These are phyloP conservation scores for Tanypteryx hageni DNA, from an alignment of 2,888 invertebrate species.

Conservation along the genomic window DNA sequence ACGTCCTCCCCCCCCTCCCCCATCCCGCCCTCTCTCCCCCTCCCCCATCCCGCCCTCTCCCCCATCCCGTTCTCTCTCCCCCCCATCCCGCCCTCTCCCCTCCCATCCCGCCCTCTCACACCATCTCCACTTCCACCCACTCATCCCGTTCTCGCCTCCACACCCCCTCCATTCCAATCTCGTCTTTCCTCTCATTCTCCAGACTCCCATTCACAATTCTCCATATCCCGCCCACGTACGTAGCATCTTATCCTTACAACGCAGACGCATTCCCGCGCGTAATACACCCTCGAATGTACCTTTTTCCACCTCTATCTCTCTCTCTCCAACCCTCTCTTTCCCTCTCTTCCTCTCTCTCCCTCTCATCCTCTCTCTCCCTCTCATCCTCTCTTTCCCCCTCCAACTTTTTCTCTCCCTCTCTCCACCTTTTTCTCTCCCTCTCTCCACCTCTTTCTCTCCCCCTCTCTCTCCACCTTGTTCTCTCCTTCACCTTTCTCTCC, in stretches of 20 bases:
- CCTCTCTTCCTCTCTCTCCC: neutral
- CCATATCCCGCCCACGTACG: neutral
- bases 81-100: neutral
- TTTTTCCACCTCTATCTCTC: neutral
- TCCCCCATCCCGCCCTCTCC: neutral
- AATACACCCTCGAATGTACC: neutral
- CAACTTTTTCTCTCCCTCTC: neutral
- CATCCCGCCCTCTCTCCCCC: neutral
- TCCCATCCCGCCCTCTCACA: neutral
- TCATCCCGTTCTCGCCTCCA: neutral
- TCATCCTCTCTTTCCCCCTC: neutral
- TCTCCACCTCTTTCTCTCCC: neutral
- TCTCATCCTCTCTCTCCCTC: neutral
- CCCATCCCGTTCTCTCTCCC: neutral
- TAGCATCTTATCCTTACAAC: neutral
- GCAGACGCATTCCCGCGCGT: neutral
- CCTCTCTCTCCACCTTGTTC: neutral
- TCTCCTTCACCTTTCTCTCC: neutral
- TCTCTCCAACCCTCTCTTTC: no score
- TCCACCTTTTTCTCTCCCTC: neutral
- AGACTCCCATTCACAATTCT: neutral
- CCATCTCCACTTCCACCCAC: no score
- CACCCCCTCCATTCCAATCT: neutral
- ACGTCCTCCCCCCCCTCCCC: no score
- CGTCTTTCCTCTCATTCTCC: neutral